Percentiles rank a stretch among this genome's conserved stretches.
These are phyloP conservation scores for Agrilus biguttatus DNA, from an alignment of 2,888 invertebrate species.

Conservation along the genomic window DNA sequence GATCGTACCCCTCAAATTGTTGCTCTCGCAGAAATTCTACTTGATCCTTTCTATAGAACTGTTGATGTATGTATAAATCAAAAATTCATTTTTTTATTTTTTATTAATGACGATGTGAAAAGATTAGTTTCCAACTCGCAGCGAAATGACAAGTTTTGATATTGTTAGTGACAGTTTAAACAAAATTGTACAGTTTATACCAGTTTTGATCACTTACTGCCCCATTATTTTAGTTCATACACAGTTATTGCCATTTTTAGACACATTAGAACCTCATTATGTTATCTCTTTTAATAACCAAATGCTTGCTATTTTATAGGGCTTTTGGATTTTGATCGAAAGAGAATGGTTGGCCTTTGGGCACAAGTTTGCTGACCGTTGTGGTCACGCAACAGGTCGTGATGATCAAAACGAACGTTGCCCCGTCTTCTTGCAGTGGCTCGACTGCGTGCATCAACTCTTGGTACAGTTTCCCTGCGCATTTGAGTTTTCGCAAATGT, in stretches of 20 bases:
- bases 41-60: constrained; percentile 91
- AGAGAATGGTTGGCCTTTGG: constrained; percentile 97
- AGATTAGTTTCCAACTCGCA: too few relatives aligned
- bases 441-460: constrained; percentile 91
- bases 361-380: constrained; percentile 95
- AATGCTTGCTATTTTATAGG: constrained; percentile 38
- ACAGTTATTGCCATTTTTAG: too few relatives aligned
- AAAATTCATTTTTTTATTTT: too few relatives aligned
- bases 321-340: constrained; percentile 85
- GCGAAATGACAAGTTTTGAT: too few relatives aligned
- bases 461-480: constrained; percentile 76
- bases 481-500: constrained; percentile 91
- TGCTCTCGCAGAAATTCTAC: constrained; percentile 77
- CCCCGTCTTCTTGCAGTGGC: constrained; percentile 95
- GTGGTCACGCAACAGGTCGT: constrained; percentile 64
- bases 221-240: too few relatives aligned
- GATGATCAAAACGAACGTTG: constrained; percentile 92
- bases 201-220: too few relatives aligned
- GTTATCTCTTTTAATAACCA: too few relatives aligned
- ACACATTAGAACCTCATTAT: too few relatives aligned
- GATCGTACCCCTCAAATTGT: constrained; percentile 96
- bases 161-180: too few relatives aligned
- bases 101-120: too few relatives aligned
- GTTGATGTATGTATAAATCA: constrained; percentile 48
- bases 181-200: too few relatives aligned